Conservation (phyloP, 2,888 invertebrate genomes). For the Brachyptera risi region DNA sequence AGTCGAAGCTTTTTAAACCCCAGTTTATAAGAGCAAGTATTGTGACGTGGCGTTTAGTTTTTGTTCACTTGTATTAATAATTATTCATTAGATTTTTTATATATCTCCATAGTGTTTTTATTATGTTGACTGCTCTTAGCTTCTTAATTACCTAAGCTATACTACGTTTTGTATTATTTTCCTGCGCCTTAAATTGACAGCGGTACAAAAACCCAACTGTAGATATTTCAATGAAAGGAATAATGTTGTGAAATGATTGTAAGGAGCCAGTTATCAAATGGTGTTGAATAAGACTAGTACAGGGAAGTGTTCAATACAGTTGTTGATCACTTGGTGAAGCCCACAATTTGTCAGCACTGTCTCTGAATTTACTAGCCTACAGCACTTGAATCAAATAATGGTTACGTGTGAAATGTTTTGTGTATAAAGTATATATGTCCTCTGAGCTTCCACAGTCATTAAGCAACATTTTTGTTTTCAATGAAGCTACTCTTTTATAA, state of each 20-base stretch:
- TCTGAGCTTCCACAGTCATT: constrained; percentile 19
- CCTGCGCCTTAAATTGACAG: constrained; percentile 9
- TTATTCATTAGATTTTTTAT: constrained; percentile 16
- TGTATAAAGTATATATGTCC: constrained; percentile 27
- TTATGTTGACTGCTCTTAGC: not conserved
- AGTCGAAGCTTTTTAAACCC: constrained; percentile 11
- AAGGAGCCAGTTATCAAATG: not conserved
- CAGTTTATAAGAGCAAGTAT: not conserved
- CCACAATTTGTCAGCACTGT: too few species aligned
- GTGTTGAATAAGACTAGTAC: not conserved
- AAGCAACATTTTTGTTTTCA: constrained; percentile 25
- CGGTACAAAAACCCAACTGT: constrained; percentile 10
- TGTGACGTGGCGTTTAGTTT: constrained; percentile 11
- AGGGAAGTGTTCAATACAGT: too few species aligned
- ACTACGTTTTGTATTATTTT: constrained; percentile 22
- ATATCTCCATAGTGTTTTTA: not conserved
- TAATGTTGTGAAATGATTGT: constrained; percentile 18
- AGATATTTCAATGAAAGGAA: not conserved
- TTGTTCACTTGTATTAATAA: constrained; percentile 13
- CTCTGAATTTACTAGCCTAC: not conserved
- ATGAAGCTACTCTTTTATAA: constrained; percentile 29
- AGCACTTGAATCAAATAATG: not conserved
- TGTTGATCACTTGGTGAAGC: too few species aligned
- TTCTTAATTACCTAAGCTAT: not conserved
- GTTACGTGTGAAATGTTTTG: constrained; percentile 8